These are phyloP conservation scores for Alosa sapidissima DNA, from an alignment of 2,797 vertebrate genomes.

Conservation along the genomic window DNA sequence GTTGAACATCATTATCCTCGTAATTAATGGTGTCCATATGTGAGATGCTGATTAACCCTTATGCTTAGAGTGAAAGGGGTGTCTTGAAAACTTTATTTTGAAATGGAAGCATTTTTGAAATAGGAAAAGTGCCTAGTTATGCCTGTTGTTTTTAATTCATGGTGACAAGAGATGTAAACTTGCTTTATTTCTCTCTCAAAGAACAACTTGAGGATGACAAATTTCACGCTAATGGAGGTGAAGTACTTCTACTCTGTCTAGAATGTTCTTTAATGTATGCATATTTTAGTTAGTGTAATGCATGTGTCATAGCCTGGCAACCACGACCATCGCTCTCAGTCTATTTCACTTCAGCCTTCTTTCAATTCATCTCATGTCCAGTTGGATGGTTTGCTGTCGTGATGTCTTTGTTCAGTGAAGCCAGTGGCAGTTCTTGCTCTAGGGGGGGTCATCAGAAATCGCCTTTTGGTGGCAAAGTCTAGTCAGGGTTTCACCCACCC, in stretches of 20 bases:
- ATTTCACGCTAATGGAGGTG: conserved; percentile 81
- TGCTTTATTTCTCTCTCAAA: conserved; percentile 56
- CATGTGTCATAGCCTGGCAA: conserved; percentile 2
- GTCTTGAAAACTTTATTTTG: background rate
- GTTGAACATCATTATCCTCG: background rate
- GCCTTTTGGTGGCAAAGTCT: background rate
- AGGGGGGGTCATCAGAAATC: background rate
- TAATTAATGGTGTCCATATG: background rate
- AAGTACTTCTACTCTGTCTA: conserved; percentile 55
- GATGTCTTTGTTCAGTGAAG: conserved; percentile 12
- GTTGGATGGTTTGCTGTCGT: background rate
- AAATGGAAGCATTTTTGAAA: background rate
- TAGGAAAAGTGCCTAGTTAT: background rate
- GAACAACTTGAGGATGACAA: conserved; percentile 84
- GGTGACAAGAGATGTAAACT: conserved; percentile 40
- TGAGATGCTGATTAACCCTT: background rate
- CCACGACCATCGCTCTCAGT: background rate
- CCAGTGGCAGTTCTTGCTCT: background rate
- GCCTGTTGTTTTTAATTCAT: background rate
- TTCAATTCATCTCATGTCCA: conserved; percentile 9
- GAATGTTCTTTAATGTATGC: background rate
- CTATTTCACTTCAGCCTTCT: background rate
- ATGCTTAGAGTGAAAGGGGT: background rate
- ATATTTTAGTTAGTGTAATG: conserved; percentile 1
- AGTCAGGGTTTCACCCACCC: background rate